A percentile compares a stretch with the other conserved stretches of the same genome.
Evolutionary conservation across 2,113 vertebrate species (phyloP).

Genomic region (Lasiurus cinereus): DNA sequence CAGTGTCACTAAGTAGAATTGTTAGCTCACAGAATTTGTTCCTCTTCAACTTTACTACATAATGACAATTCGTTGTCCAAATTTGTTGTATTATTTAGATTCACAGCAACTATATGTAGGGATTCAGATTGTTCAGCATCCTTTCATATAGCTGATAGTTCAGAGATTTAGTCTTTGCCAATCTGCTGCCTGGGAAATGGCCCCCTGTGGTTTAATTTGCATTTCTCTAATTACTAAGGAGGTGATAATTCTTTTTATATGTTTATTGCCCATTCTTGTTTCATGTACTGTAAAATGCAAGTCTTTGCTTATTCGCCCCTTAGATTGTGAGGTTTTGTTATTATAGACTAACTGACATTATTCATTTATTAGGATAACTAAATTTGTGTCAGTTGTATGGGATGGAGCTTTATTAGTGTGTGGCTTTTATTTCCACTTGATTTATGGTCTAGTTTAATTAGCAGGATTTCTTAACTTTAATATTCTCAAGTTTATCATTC

Average conservation of each 20-base stretch:
- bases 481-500: not conserved
- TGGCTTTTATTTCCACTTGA: not conserved
- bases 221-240: not conserved
- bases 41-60: not conserved
- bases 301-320: not conserved
- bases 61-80: not conserved
- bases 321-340: not conserved
- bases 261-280: not conserved
- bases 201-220: not conserved
- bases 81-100: not conserved
- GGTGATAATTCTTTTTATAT: not conserved
- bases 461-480: not conserved
- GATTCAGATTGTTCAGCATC: not conserved
- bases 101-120: not conserved
- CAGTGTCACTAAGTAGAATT: not conserved
- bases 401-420: not conserved
- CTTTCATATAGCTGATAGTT: not conserved
- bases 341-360: not conserved
- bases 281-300: not conserved
- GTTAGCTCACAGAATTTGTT: not conserved
- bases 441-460: not conserved
- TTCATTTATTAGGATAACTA: not conserved
- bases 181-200: too few relatives aligned
- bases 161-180: not conserved
- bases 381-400: not conserved